phyloP scores from a whole-genome alignment of 2,888 invertebrate genomes.

The Flabesymbios commensalis region DNA sequence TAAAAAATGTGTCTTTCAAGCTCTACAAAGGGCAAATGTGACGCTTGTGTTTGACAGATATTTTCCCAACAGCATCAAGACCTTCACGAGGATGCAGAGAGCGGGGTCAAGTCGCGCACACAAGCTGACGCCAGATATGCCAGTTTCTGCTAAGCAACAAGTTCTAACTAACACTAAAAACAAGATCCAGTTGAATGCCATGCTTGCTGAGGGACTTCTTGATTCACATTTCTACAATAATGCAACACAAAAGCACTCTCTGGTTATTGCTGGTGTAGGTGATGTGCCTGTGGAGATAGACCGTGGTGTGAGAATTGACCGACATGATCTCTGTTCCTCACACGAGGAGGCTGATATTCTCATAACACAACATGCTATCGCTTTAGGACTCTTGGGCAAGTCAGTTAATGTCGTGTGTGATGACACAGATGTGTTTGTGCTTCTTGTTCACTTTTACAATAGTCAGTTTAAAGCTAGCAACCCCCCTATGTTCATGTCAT shows the following conservation, averaged over 20 bases:
- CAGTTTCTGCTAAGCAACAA: background rate
- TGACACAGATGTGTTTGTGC: conserved; percentile 15
- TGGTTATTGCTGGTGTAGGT: background rate
- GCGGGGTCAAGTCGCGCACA: conserved; percentile 3
- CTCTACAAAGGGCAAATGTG: conserved; percentile 6
- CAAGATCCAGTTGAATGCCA: conserved; percentile 9
- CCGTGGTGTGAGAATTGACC: conserved; percentile 5
- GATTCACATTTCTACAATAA: conserved; percentile 1
- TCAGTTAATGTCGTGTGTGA: conserved; percentile 5
- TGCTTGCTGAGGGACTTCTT: conserved; percentile 7
- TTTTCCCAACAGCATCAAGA: conserved; percentile 1
- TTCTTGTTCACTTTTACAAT: conserved; percentile 12
- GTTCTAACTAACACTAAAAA: conserved; percentile 11
- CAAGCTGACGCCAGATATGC: conserved; percentile 9
- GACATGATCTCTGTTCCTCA: conserved; percentile 4
- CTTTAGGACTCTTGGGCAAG: background rate
- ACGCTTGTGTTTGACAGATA: conserved; percentile 13
- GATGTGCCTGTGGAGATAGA: conserved; percentile 3
- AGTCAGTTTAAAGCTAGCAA: background rate
- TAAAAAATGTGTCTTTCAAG: conserved; percentile 2
- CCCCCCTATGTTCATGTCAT: conserved; percentile 15
- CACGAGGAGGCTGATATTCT: conserved; percentile 2
- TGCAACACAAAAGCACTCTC: conserved; percentile 6
- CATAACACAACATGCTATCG: conserved; percentile 12
- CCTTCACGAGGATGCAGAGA: conserved; percentile 7